phyloP scores from a whole-genome alignment of 2,113 vertebrate species.

The Casuarius casuarius region DNA sequence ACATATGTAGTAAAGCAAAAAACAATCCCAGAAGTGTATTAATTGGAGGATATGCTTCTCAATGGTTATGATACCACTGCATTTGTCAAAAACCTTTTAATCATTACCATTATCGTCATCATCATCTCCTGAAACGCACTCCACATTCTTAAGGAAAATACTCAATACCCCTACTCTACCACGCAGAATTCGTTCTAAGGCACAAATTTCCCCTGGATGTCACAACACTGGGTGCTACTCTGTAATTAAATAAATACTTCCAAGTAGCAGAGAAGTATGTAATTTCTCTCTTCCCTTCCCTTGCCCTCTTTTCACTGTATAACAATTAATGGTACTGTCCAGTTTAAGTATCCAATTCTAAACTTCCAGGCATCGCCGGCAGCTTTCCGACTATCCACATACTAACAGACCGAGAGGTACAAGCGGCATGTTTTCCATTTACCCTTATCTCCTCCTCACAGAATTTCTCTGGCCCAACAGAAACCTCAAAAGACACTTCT shows the following conservation, averaged over 20 bases:
- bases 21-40: background rate
- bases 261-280: slow-evolving; percentile 39
- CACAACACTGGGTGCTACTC: slow-evolving; percentile 18
- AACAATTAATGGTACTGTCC: background rate
- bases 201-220: slow-evolving; percentile 22
- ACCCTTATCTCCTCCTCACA: background rate
- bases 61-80: background rate
- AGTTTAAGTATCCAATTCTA: slow-evolving; percentile 3
- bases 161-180: slow-evolving; percentile 64
- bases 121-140: slow-evolving; percentile 50
- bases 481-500: background rate
- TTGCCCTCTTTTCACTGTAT: slow-evolving; percentile 33
- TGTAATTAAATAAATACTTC: slow-evolving; percentile 54
- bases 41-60: slow-evolving; percentile 7
- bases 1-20: background rate
- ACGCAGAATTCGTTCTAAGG: slow-evolving; percentile 67
- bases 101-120: background rate
- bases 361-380: background rate
- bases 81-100: slow-evolving; percentile 37
- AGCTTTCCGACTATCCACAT: background rate
- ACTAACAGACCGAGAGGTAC: background rate
- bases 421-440: background rate
- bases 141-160: slow-evolving; percentile 64
- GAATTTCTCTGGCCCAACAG: background rate
- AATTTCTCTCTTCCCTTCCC: slow-evolving; percentile 36